Percentiles rank a stretch among this genome's conserved stretches.
phyloP scores from a whole-genome alignment of 1,140 invertebrate species.

The Druon quercuslanigerum region DNA sequence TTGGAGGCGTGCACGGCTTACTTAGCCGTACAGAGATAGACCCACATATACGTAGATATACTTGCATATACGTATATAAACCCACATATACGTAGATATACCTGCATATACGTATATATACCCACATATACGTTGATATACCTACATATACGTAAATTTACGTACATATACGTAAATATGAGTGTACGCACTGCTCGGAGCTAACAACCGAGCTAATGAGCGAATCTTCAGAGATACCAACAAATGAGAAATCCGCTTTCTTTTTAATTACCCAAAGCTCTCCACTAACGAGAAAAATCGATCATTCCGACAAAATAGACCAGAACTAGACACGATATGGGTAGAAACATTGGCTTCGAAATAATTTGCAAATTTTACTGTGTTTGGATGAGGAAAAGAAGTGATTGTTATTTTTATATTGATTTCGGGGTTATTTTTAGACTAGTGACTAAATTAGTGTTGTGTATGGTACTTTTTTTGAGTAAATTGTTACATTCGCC shows the following conservation, averaged over 20 bases:
- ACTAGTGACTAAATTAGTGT: no score
- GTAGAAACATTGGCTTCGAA: no score
- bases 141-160: constrained; percentile 47
- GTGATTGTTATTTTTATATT: no score
- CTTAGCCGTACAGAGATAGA: constrained; percentile 38
- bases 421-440: no score
- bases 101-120: constrained; percentile 46
- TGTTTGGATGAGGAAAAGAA: no score
- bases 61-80: constrained; percentile 45
- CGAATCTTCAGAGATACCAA: constrained; percentile 52
- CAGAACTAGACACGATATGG: no score
- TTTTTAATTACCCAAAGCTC: constrained; percentile 54
- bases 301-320: no score
- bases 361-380: no score
- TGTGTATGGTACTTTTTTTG: no score
- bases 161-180: no score
- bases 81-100: constrained; percentile 42
- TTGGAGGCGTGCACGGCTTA: constrained; percentile 37
- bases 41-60: constrained; percentile 42
- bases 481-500: no score
- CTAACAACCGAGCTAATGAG: constrained; percentile 53
- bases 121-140: constrained; percentile 41
- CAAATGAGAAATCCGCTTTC: constrained; percentile 59
- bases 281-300: neutral
- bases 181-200: constrained; percentile 45